phyloP scores from a whole-genome alignment of 2,113 vertebrate genomes.

The Microtus oregoni region DNA sequence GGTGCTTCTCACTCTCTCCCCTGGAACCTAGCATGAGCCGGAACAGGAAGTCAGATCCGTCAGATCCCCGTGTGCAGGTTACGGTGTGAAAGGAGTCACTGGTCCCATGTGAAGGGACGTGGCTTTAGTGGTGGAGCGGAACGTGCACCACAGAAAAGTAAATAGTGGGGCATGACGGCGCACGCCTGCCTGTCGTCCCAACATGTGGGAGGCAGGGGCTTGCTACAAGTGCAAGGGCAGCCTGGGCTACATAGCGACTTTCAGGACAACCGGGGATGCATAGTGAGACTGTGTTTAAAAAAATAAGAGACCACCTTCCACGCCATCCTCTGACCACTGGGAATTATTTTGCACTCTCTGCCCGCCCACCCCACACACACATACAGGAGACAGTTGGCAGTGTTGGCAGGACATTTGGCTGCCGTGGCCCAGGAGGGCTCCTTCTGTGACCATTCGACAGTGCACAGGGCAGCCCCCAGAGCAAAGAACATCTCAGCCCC shows the following conservation, averaged over 20 bases:
- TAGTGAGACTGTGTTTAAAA: neutral
- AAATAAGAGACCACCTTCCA: no score
- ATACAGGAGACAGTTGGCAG: neutral
- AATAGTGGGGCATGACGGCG: neutral
- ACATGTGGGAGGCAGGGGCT: neutral
- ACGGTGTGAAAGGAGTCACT: neutral
- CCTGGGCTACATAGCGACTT: neutral
- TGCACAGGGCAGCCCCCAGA: neutral
- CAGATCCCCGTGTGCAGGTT: neutral
- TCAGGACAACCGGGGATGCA: neutral
- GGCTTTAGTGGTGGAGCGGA: neutral
- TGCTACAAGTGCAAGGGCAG: neutral
- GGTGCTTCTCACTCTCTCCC: neutral
- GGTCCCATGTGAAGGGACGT: no score
- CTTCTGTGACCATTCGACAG: neutral
- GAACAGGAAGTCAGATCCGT: neutral
- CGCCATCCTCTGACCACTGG: neutral
- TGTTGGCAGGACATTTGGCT: neutral
- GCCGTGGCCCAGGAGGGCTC: no score
- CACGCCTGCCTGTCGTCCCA: neutral
- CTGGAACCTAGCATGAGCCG: neutral
- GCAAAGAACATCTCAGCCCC: neutral
- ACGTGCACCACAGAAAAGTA: neutral
- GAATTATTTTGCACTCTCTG: neutral
- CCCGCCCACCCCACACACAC: fast-evolving